Evolutionary conservation across 2,113 vertebrate species (phyloP), one percentile per base, ranked within the genome.

Genomic region (Penelope pileata): DNA sequence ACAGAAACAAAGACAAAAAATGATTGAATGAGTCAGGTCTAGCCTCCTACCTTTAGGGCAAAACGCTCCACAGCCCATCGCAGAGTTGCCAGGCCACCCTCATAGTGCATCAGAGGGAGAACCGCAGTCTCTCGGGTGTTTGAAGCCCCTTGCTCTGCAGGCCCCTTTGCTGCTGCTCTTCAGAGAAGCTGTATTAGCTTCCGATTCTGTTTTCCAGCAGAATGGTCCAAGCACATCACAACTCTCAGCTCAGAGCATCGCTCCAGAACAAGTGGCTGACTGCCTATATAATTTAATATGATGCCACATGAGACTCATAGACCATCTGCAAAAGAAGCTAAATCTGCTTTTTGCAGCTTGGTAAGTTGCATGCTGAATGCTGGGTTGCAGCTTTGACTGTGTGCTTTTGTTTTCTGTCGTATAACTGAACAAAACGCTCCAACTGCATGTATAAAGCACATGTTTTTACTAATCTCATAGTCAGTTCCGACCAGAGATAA

Each of bases 201-300:
- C 86, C 29, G 30, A 91, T 83, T 40, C 12, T 81, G 85, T 94
- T 96, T 97, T 93, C 92, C 34, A 90, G 60, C 91, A 97, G 96
- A 96, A 97, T 56, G 78, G 95, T 94, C 91, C 95, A 95, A 95
- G 96, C 94, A 96, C 79, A 93, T 94, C 90, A 75, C 96, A 95
- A 93, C 87, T 96, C 96, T 92, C 80, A 40, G 96, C 96, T 94
- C 95, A 76, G 92, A 92, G 95, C 96, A 96, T 94, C 82, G 60
- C 96, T 90, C 58, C 95, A 96, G 86, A 97, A 97, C 96, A 97
- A 98, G 97, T 97, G 95, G 97, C 97, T 96, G 95, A 92, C 98
- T 97, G 98, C 97, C 97, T 98, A 98, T 97, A 98, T 98, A 98
- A 98, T 98, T 98, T 98, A 98, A 98, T 98, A 98, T 97, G 95